Conservation (phyloP, 2,113 vertebrate genomes). For the Toxostoma redivivum region DNA sequence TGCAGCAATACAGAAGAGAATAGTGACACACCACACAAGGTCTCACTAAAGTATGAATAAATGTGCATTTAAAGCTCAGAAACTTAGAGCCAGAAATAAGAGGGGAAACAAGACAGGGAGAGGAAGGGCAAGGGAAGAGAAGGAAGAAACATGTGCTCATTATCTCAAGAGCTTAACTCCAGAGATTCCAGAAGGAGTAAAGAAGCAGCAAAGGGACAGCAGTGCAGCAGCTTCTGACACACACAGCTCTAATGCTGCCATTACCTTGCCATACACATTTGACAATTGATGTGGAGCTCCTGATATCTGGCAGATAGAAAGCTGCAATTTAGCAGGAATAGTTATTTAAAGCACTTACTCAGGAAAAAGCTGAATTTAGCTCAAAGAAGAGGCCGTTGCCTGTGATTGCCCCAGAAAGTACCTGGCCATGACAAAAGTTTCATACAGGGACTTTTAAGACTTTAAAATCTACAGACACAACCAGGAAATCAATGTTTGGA, state of each 20-base stretch:
- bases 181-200: neutral
- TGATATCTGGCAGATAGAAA: slow-evolving; percentile 12
- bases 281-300: neutral
- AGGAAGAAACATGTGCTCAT: neutral
- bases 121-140: neutral
- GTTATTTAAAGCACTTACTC: slow-evolving; percentile 51
- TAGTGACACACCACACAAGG: neutral
- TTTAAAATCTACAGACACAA: slow-evolving; percentile 23
- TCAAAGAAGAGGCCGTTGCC: slow-evolving; percentile 27
- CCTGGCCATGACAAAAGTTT: slow-evolving; percentile 3
- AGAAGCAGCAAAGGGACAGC: neutral
- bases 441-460: neutral
- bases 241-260: neutral
- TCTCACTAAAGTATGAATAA: neutral
- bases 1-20: neutral
- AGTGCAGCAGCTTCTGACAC: neutral
- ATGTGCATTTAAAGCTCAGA: neutral
- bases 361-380: slow-evolving; percentile 57
- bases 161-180: neutral
- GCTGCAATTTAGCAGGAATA: slow-evolving; percentile 31
- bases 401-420: slow-evolving; percentile 51
- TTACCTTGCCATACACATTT: neutral
- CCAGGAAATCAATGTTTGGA: slow-evolving; percentile 30
- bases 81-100: neutral
- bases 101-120: neutral